These are phyloP conservation scores for Nematolebias whitei DNA, from an alignment of 2,113 vertebrate species.

Conservation along the genomic window DNA sequence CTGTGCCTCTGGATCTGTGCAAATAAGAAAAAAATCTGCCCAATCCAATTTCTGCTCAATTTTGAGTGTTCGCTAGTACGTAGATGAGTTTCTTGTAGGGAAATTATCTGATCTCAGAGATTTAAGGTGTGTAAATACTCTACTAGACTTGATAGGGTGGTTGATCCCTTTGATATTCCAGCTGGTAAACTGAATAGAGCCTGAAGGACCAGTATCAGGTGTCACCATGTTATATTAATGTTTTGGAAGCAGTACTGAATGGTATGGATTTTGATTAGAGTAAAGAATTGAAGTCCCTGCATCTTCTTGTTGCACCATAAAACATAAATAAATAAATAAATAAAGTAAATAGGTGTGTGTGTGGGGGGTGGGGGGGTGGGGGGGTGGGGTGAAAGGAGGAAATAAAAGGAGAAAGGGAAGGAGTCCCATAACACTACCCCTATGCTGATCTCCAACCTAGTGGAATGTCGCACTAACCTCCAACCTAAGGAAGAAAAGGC, in stretches of 20 bases:
- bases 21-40: background rate
- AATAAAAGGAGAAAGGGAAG: background rate
- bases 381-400: too few species aligned
- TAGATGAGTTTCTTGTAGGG: background rate
- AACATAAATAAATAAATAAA: too few species aligned
- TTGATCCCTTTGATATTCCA: constrained; percentile 1
- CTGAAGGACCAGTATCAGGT: background rate
- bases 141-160: background rate
- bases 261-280: background rate
- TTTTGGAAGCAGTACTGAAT: background rate
- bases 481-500: background rate
- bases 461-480: background rate
- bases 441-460: background rate
- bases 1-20: background rate
- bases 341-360: too few species aligned
- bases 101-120: background rate
- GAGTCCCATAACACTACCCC: background rate
- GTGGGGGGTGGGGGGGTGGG: too few species aligned
- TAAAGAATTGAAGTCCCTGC: background rate
- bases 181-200: background rate
- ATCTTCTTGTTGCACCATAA: background rate
- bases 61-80: background rate
- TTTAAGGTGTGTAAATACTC: background rate
- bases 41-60: background rate
- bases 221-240: background rate